These are phyloP conservation scores for Chaetura pelagica DNA, from an alignment of 2,113 vertebrate genomes.

Conservation along the genomic window DNA sequence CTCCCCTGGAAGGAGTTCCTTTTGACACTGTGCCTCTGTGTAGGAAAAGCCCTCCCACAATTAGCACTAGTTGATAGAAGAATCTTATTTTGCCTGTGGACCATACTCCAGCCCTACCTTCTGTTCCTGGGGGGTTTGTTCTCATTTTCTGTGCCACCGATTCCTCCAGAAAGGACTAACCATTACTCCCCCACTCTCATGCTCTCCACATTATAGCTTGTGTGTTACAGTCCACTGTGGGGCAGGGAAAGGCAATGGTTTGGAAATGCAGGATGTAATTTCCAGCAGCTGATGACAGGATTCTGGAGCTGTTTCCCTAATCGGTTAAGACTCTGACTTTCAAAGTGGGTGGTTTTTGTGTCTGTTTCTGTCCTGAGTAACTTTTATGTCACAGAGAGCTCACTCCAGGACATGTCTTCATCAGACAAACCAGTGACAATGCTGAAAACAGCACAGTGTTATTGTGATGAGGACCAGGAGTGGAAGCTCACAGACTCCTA, in stretches of 20 bases:
- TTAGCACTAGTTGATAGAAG: background rate
- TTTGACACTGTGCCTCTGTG: slow-evolving; percentile 16
- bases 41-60: background rate
- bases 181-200: background rate
- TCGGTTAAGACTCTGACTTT: background rate
- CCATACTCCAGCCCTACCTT: background rate
- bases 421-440: background rate
- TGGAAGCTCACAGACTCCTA: background rate
- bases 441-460: background rate
- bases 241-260: background rate
- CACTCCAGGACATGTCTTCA: background rate
- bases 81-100: background rate
- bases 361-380: slow-evolving; percentile 34
- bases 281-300: background rate
- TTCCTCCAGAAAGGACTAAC: background rate
- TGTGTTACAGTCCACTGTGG: background rate
- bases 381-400: background rate
- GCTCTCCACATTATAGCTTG: background rate
- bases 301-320: background rate
- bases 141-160: background rate
- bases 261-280: background rate
- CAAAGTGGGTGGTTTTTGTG: background rate
- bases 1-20: slow-evolving; percentile 25
- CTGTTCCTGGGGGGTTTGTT: background rate
- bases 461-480: background rate